These are phyloP conservation scores for Heliconius charithonia DNA, from an alignment of 2,888 invertebrate genomes.

Conservation along the genomic window DNA sequence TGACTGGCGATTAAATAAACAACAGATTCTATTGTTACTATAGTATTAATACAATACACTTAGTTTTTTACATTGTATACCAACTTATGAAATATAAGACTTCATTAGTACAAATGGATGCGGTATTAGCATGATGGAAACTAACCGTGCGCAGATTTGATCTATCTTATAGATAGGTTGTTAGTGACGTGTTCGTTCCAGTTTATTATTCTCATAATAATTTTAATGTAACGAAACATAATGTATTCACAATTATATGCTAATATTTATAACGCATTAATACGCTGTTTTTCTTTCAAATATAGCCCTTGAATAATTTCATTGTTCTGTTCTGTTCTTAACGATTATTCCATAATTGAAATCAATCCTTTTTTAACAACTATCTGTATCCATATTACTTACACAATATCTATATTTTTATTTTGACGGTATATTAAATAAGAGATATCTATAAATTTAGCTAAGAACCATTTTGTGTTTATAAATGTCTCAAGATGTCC, in stretches of 20 bases:
- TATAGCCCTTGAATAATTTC: background rate
- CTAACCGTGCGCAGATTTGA: constrained; percentile 50
- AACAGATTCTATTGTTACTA: constrained; percentile 54
- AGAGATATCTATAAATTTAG: background rate
- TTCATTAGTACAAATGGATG: constrained; percentile 76
- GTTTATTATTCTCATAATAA: constrained; percentile 78
- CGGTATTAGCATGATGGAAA: constrained; percentile 70
- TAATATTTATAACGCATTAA: constrained; percentile 76
- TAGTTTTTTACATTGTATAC: constrained; percentile 65
- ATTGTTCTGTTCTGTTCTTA: too few species aligned
- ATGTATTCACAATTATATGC: constrained; percentile 62
- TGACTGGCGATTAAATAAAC: constrained; percentile 91
- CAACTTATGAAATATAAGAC: constrained; percentile 64
- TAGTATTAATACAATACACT: constrained; percentile 62
- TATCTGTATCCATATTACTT: constrained; percentile 4
- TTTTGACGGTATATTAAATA: background rate
- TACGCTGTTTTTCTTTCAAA: constrained; percentile 49
- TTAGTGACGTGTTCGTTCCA: constrained; percentile 62
- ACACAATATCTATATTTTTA: too few species aligned
- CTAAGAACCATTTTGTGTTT: background rate
- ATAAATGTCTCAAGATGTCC: background rate
- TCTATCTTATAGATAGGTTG: constrained; percentile 77
- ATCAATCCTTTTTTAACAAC: background rate
- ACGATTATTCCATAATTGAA: too few species aligned
- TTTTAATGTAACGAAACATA: constrained; percentile 65